Evolutionary conservation across 2,888 invertebrate species (phyloP), one percentile per base, ranked within the genome.

Genomic region (Periphyllus acericola): DNA sequence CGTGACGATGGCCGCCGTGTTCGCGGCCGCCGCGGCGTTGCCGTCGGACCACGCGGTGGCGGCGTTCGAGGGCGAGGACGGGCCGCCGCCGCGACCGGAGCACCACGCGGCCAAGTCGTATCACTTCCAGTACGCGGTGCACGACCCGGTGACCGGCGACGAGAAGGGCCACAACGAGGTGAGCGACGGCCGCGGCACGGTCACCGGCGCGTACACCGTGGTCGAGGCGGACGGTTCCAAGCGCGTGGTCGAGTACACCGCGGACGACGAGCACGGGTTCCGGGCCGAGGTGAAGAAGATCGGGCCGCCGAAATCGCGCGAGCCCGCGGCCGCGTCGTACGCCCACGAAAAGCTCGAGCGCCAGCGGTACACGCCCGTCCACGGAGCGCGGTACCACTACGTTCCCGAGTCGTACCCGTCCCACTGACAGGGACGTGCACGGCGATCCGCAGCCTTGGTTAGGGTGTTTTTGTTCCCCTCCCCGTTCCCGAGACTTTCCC

Each of bases 221-320:
- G 46, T 85, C 40, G 85, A 85, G 32, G n/a, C 85, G 76, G 85
- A 85, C 85, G 85, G 85, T n/a, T 85, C 52, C 66, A 85, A 46
- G 25, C 29, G 85, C 4, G 78, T 85, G 68, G 85, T 85, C 9
- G 85, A 85, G 78, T 85, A 85, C 78, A 85, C 78, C 34, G 85
- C 85, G 32, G 85, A 85, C 68, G 85, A 85, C 52, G 85, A 52
- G 46, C 85, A 78, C 68, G 85, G 85, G 1, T 85, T 85, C 36
- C 29, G n/a, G 21, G 85, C 85, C 36, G 46, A n/a, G 19, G 85
- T 85, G 25, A 85, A 85, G 52, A 66, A 32, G 40, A 85, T 85
- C 85, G 76, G 40, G n/a, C 34, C 52, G 40, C 55, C 60, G 3
- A 4, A 82, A 32, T 32, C 40, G 9, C n/a, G n/a, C n/a, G n/a